Evolutionary conservation across 2,888 invertebrate genomes (phyloP).

Genomic region (Tortrix viridana): DNA sequence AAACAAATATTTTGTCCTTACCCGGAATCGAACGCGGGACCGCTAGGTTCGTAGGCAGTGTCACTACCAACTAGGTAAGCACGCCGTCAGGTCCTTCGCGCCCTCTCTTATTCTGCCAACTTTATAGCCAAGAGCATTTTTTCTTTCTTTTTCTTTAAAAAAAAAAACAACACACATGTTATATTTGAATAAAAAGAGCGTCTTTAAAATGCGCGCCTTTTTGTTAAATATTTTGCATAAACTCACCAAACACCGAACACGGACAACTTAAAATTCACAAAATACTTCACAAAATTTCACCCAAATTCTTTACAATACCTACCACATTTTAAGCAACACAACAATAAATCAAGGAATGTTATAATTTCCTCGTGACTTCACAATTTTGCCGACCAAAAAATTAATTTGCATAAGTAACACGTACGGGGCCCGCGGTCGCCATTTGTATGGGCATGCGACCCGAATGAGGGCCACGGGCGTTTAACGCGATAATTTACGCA

Average conservation of each 20-base stretch:
- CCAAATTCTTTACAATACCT: constrained; percentile 55
- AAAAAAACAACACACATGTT: too few species aligned
- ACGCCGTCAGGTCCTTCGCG: too few species aligned
- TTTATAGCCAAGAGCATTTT: too few species aligned
- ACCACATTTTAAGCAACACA: constrained; percentile 55
- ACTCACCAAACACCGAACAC: constrained; percentile 40
- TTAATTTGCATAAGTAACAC: constrained; percentile 58
- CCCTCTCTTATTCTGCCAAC: too few species aligned
- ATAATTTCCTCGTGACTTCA: constrained; percentile 50
- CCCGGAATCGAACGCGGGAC: too few species aligned
- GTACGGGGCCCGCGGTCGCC: too few species aligned
- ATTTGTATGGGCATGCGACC: too few species aligned
- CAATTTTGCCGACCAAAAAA: constrained; percentile 50
- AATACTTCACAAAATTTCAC: constrained; percentile 49
- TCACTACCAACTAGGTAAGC: too few species aligned
- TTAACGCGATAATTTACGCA: constrained; percentile 54
- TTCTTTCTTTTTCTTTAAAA: too few species aligned
- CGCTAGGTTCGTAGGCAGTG: too few species aligned
- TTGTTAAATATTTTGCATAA: neutral
- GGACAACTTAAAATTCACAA: constrained; percentile 40
- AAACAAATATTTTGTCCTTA: too few species aligned
- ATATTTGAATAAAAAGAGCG: constrained; percentile 12
- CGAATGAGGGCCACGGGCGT: too few species aligned
- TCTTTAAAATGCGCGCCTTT: neutral
- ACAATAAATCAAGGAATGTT: constrained; percentile 34